phyloP scores from a whole-genome alignment of 2,113 vertebrate species.

The Tyto alba region DNA sequence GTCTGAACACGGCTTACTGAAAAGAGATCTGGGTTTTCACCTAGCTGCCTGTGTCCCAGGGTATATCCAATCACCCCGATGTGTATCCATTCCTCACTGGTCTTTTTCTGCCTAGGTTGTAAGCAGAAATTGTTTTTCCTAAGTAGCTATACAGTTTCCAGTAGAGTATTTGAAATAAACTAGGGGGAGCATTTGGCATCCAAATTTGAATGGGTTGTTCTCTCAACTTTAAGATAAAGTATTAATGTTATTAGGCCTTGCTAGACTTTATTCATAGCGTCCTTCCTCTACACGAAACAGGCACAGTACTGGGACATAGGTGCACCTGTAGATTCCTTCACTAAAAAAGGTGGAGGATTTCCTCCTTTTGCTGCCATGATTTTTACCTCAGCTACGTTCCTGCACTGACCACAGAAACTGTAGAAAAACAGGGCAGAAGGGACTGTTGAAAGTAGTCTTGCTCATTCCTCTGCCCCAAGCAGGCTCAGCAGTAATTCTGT shows the following conservation, averaged over 20 bases:
- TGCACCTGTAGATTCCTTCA: background rate
- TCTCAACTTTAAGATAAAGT: background rate
- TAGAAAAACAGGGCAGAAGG: background rate
- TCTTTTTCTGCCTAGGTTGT: background rate
- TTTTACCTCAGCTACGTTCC: background rate
- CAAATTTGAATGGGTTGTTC: background rate
- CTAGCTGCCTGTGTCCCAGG: background rate
- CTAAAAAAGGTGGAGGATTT: background rate
- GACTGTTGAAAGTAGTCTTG: background rate
- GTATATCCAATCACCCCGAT: background rate
- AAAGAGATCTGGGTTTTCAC: background rate
- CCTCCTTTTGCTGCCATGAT: background rate
- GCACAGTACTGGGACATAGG: background rate
- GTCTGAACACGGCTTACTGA: background rate
- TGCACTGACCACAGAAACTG: slow-evolving; percentile 25
- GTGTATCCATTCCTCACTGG: background rate
- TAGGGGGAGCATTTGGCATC: background rate
- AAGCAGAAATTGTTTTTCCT: background rate
- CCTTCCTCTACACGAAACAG: background rate
- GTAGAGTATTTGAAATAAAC: background rate
- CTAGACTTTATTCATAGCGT: background rate
- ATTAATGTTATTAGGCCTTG: background rate
- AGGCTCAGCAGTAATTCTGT: background rate
- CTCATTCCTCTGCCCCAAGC: background rate
- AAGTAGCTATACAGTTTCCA: background rate